Conservation (phyloP, 1,140 invertebrate genomes). For the Bombus fervidus region DNA sequence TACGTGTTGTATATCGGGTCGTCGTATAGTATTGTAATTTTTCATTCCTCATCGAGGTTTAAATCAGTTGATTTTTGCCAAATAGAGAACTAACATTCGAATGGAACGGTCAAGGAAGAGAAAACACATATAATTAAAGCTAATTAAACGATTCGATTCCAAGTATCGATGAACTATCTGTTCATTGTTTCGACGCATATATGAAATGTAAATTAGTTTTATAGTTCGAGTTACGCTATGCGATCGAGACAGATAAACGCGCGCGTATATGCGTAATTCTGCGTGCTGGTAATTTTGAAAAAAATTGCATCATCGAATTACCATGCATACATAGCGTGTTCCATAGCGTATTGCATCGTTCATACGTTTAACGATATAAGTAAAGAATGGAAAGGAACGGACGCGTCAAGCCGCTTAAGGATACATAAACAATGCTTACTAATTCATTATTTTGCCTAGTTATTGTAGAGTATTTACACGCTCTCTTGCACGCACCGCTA, state of each 20-base stretch:
- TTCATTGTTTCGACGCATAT: not conserved
- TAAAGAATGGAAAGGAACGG: not conserved
- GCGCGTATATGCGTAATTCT: not conserved
- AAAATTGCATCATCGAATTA: conserved; percentile 47
- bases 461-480: not conserved
- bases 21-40: no score
- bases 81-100: not conserved
- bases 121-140: not conserved
- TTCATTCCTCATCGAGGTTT: no score
- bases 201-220: conserved; percentile 24
- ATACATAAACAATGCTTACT: not conserved
- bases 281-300: conserved; percentile 40
- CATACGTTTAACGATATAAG: not conserved
- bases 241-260: conserved; percentile 8
- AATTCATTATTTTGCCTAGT: not conserved
- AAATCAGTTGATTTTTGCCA: not conserved
- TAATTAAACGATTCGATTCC: not conserved
- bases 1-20: not conserved
- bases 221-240: conserved; percentile 3
- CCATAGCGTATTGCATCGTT: not conserved
- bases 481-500: no score
- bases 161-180: not conserved
- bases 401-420: not conserved
- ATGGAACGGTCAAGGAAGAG: not conserved
- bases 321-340: conserved; percentile 1